Percentiles rank a stretch among this genome's conserved stretches.
phyloP scores from a whole-genome alignment of 2,888 invertebrate genomes.

The Lissonota sp. region DNA sequence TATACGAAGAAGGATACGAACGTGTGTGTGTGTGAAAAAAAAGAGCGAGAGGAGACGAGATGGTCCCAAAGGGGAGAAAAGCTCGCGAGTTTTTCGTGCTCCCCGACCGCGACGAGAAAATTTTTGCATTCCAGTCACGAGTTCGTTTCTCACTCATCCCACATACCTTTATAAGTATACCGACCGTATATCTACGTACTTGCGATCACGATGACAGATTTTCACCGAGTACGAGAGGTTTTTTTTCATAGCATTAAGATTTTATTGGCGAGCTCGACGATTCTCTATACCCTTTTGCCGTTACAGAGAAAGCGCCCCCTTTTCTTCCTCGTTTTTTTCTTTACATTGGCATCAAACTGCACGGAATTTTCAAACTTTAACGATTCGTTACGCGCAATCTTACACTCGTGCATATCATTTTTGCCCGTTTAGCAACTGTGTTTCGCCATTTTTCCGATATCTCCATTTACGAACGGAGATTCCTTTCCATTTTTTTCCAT shows the following conservation, averaged over 20 bases:
- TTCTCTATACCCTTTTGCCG: slow-evolving; percentile 13
- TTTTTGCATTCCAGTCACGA: slow-evolving; percentile 66
- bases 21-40: slow-evolving; percentile 11
- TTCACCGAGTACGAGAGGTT: slow-evolving; percentile 15
- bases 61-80: slow-evolving; percentile 31
- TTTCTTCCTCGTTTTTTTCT: slow-evolving; percentile 20
- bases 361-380: slow-evolving; percentile 6
- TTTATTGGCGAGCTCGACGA: slow-evolving; percentile 55
- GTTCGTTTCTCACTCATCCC: slow-evolving; percentile 42
- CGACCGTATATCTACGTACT: slow-evolving; percentile 41
- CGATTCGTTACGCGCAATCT: slow-evolving; percentile 12
- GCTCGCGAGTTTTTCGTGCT: slow-evolving; percentile 37
- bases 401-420: too few species aligned
- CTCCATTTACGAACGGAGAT: neutral
- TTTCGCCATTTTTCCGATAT: neutral
- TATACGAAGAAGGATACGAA: neutral
- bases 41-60: slow-evolving; percentile 25
- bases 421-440: neutral
- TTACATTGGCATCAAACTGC: neutral
- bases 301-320: slow-evolving; percentile 16
- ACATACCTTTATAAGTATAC: slow-evolving; percentile 18
- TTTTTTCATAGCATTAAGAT: slow-evolving; percentile 50
- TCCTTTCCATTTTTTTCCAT: neutral
- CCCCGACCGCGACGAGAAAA: slow-evolving; percentile 18
- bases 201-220: slow-evolving; percentile 66